Evolutionary conservation across 2,113 vertebrate genomes (phyloP).

Genomic region (Xiphophorus maculatus): DNA sequence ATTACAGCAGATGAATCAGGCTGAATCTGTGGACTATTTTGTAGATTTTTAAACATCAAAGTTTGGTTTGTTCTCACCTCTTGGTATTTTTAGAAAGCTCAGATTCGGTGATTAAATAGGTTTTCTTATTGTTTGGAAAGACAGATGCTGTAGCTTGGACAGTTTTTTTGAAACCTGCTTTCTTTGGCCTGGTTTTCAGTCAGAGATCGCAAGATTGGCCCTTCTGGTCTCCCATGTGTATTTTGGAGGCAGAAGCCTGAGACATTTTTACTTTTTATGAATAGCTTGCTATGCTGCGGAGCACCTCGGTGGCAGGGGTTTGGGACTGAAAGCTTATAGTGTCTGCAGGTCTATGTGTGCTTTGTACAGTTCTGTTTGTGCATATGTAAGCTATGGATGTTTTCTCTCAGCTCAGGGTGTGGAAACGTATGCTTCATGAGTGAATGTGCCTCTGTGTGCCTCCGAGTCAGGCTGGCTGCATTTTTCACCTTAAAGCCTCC

Average conservation of each 20-base stretch:
- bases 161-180: slow-evolving; percentile 6
- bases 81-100: background rate
- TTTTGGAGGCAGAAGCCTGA: slow-evolving; percentile 70
- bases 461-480: background rate
- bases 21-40: background rate
- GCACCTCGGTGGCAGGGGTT: slow-evolving; percentile 29
- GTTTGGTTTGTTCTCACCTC: background rate
- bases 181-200: slow-evolving; percentile 61
- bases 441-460: slow-evolving; percentile 68
- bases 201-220: slow-evolving; percentile 64
- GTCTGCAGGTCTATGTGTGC: slow-evolving; percentile 68
- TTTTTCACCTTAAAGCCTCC: slow-evolving; percentile 7
- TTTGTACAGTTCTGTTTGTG: slow-evolving; percentile 72
- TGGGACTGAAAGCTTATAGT: slow-evolving; percentile 73
- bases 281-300: slow-evolving; percentile 73
- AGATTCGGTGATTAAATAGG: background rate
- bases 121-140: background rate
- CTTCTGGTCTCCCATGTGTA: slow-evolving; percentile 66
- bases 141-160: background rate
- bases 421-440: slow-evolving; percentile 41
- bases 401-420: slow-evolving; percentile 45
- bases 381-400: slow-evolving; percentile 49
- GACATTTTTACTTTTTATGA: slow-evolving; percentile 71
- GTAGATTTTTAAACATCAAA: background rate
- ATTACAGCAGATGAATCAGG: no score